Evolutionary conservation across 2,113 vertebrate genomes (phyloP).

Genomic region (Chinchilla lanigera): DNA sequence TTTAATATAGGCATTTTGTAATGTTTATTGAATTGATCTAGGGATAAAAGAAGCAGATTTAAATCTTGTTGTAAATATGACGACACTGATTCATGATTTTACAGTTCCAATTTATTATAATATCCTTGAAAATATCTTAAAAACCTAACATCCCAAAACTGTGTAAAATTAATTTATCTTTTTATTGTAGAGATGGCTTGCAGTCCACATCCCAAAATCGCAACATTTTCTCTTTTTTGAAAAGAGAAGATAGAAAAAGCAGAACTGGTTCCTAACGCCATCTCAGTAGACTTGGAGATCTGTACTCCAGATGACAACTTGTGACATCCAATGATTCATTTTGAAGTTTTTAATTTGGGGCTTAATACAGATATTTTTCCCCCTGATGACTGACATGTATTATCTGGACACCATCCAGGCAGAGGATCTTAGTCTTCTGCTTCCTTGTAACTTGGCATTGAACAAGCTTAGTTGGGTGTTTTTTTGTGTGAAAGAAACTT

Average conservation of each 20-base stretch:
- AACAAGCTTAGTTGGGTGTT: neutral
- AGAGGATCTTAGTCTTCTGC: neutral
- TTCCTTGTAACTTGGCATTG: slow-evolving; percentile 25
- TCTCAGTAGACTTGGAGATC: neutral
- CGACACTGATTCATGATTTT: neutral
- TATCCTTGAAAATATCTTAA: neutral
- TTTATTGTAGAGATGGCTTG: neutral
- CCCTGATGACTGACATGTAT: neutral
- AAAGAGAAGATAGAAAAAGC: neutral
- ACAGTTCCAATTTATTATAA: neutral
- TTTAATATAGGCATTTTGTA: neutral
- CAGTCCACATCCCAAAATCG: neutral
- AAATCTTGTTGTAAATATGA: neutral
- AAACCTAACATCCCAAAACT: neutral
- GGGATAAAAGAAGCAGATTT: neutral
- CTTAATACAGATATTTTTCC: neutral
- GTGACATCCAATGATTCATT: neutral
- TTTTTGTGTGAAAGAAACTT: neutral
- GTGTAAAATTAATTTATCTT: neutral
- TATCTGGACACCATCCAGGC: neutral
- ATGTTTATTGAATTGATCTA: neutral
- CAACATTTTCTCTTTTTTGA: neutral
- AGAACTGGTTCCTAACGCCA: neutral
- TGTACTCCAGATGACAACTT: neutral
- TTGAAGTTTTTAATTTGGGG: slow-evolving; percentile 18